Conservation (phyloP, 2,797 vertebrate species). For the Onychomys torridus region DNA sequence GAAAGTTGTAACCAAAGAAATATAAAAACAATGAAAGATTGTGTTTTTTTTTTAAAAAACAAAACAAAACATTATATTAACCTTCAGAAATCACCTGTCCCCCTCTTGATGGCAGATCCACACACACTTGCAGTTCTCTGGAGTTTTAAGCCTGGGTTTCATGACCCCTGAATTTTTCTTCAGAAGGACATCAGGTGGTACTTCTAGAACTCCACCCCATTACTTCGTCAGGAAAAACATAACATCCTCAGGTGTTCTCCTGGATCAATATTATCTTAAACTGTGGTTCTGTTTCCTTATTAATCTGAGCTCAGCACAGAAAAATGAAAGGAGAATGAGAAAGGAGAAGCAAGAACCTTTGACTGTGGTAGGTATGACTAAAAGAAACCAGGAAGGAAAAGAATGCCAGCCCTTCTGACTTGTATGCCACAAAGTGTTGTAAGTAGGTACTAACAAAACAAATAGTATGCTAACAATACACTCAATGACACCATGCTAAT, state of each 20-base stretch:
- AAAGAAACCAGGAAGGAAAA: background rate
- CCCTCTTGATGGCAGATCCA: slow-evolving; percentile 48
- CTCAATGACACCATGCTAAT: background rate
- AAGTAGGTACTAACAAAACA: background rate
- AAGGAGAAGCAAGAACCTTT: background rate
- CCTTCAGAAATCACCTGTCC: slow-evolving; percentile 60
- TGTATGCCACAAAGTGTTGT: background rate
- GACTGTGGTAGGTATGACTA: background rate
- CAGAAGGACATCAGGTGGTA: slow-evolving; percentile 43
- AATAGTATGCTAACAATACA: background rate
- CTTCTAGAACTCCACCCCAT: slow-evolving; percentile 61
- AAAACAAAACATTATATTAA: slow-evolving; percentile 59
- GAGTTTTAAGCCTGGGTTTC: slow-evolving; percentile 30
- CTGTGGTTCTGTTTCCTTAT: slow-evolving; percentile 42
- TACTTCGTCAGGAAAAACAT: slow-evolving; percentile 38
- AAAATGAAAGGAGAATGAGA: slow-evolving; percentile 7
- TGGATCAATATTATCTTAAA: slow-evolving; percentile 42
- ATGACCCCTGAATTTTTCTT: slow-evolving; percentile 61
- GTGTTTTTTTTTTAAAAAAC: background rate
- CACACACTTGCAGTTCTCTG: slow-evolving; percentile 44
- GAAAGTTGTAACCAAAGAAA: slow-evolving; percentile 43
- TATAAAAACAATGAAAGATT: slow-evolving; percentile 60
- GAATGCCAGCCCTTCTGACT: background rate
- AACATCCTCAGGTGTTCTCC: slow-evolving; percentile 53
- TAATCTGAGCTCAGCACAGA: slow-evolving; percentile 45